Evolutionary conservation across 1,140 invertebrate species (phyloP), one percentile per base, ranked within the genome.

Genomic region (Bathynomus jamesi): DNA sequence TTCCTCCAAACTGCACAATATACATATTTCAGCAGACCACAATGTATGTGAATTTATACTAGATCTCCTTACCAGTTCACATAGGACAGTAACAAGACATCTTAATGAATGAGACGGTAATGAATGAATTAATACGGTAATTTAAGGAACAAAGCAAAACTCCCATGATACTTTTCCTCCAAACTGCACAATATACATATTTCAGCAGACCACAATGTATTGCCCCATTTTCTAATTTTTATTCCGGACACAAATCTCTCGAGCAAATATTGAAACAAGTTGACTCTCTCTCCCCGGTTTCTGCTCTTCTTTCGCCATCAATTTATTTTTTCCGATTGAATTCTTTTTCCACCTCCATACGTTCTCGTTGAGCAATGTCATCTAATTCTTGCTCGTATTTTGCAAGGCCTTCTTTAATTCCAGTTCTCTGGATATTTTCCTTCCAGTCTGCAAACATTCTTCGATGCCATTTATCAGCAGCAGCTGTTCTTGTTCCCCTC

Each of bases 341-440:
- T 32, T 67, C 31, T 24, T 24, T 40, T 27, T 46, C 31, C 30
- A 28, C 31, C 66, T n/a, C 32, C 66, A 40, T 28, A 31, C 24
- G 25, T 28, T 40, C 31, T 46, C 11, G 30, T 28, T 67, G 11
- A 46, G 40, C 40, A 53, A 53, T 53, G 40, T 53, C 40, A 53
- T 53, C 40, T 53, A 53, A 53, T 53, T 53, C 40, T 53, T 53
- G 40, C 11, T 53, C 40, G 40, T 53, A 53, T 53, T 53, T 53
- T 21, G 40, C 40, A 21, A 53, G 40, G 32, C 61, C 30, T 28
- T 46, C 69, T 46, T 32, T 27, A 31, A 11, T 25, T 70, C 61
- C 29, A 31, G 17, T 61, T 70, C 60, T 28, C 67, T 63, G 29
- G 13, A 32, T 53, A 30, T 70, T 27, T 46, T 65, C 32, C 61